Evolutionary conservation across 2,113 vertebrate genomes (phyloP), one percentile per base, ranked within the genome.

Genomic region (Syrmaticus mikado): DNA sequence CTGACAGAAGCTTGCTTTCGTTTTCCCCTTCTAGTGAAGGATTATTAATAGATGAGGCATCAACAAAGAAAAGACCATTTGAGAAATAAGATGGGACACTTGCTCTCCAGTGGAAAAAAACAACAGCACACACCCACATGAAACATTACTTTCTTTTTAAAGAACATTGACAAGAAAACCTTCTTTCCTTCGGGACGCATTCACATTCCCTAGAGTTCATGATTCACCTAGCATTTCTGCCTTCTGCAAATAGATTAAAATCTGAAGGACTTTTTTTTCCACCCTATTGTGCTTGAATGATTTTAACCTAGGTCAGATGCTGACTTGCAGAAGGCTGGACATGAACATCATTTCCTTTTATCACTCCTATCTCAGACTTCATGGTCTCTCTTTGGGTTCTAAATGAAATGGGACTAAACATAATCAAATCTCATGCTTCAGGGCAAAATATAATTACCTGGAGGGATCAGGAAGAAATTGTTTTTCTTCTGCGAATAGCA

Each of bases 41-140:
- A 90, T 95, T 96, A 96, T 96, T 94, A 94, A 96, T 96, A 94
- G 92, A 96, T 96, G 95, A 97, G 50, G 60, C 94, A 94, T 90
- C 93, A 86, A 97, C 85, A 90, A 94, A 93, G 93, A 80, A 87
- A 96, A 94, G 93, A 93, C 90, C 93, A 93, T 94, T 93, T 94
- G 90, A 94, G 86, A 96, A 96, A 97, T 92, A 95, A 91, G 94
- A 94, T 71, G 92, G 94, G 95, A 95, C 92, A 94, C 81, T 94
- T 94, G 90, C 77, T 96, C 60, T 53, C 73, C 58, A 32, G 80
- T 46, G 87, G 76, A 38, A 82, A 84, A 92, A 93, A 76, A n/a
- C 84, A 94, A 72, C 82, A 57, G 85, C 78, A 41, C 92, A 86
- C 90, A 90, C 89, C 88, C 91, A 94, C 90, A 61, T 67, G 72